Evolutionary conservation across 92 coral and sea anemone species (phyloP), one percentile per base, ranked within the genome.

Genomic region (Zoanthus sociatus): DNA sequence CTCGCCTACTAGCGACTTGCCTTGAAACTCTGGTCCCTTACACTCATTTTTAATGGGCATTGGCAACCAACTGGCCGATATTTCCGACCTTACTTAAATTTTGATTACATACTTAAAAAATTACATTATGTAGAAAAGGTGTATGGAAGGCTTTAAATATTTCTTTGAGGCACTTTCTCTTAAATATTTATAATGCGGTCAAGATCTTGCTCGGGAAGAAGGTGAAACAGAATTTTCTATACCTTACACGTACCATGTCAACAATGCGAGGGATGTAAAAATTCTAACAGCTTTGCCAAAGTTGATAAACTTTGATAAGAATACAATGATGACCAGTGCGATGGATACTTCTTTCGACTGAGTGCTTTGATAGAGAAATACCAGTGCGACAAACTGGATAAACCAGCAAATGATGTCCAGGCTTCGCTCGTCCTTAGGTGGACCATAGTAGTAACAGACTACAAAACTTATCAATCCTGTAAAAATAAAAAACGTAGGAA

Each of bases 371-470:
- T 93, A 97, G 50, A 95, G 96, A 33, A 93, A 90, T 26, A 78
- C 82, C 84, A 94, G 64, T 0, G 97, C 97, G 0, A 93, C 87
- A 44, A 84, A 30, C 85, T 92, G 99, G 10, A 97, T 83, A 82
- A 94, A 87, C 99, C 99, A 97, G 46, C 95, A 88, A 33, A 97
- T 90, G 71, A 97, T 94, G 76, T 97, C 97, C 77, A 95, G 83
- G n/a, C 99, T 96, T 45, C 99, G 92, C 68, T 92, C 92, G 61
- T 93, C 96, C 30, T 91, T 92, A 14, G 94, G 94, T 15, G 99
- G 99, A 3, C 99, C 99, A 93, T 93, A 91, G 86, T 97, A 97
- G 87, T 97, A 97, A 88, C 98, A 95, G 58, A 93, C 89, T 31
- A 95, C 79, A 84, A 97, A 97, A 83, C 99, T 97, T 50, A 95